These are phyloP conservation scores for Monopis laevigella DNA, from an alignment of 2,888 invertebrate genomes.

Conservation along the genomic window DNA sequence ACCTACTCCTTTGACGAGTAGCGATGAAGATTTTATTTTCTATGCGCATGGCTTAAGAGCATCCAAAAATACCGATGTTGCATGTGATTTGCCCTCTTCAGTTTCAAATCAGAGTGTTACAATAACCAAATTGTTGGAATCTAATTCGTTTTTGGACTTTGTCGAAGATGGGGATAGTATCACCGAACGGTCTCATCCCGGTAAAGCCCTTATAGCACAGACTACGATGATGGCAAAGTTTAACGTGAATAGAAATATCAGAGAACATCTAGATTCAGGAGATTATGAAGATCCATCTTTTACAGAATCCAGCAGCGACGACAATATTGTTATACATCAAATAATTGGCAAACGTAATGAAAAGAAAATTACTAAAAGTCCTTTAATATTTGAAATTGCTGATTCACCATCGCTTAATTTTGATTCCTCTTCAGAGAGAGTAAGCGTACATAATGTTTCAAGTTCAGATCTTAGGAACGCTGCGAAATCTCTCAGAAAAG, in stretches of 20 bases:
- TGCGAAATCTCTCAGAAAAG: conserved; percentile 37
- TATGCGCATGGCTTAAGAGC: conserved; percentile 57
- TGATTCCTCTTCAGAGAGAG: conserved; percentile 28
- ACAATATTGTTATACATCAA: conserved; percentile 37
- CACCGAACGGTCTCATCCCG: conserved; percentile 38
- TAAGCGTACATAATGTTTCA: conserved; percentile 41
- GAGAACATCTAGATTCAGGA: conserved; percentile 50
- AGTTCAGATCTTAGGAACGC: conserved; percentile 41
- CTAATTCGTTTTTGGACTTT: conserved; percentile 47
- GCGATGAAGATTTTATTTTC: conserved; percentile 52
- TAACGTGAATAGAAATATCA: conserved; percentile 43
- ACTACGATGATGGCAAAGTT: conserved; percentile 59
- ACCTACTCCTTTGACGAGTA: conserved; percentile 49
- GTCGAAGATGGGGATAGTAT: conserved; percentile 49
- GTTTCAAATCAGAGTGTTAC: conserved; percentile 47
- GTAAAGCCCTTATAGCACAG: conserved; percentile 45
- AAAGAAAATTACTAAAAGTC: conserved; percentile 31
- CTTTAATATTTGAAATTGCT: conserved; percentile 35
- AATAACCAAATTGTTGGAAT: conserved; percentile 42
- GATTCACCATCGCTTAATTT: conserved; percentile 28
- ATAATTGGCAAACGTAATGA: conserved; percentile 26
- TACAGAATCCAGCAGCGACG: conserved; percentile 54
- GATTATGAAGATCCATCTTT: conserved; percentile 50
- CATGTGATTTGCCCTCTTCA: conserved; percentile 33
- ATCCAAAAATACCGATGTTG: conserved; percentile 27